A percentile compares a stretch with the other conserved stretches of the same genome.
phyloP scores from a whole-genome alignment of 1,140 invertebrate genomes.

The Temnothorax longispinosus region DNA sequence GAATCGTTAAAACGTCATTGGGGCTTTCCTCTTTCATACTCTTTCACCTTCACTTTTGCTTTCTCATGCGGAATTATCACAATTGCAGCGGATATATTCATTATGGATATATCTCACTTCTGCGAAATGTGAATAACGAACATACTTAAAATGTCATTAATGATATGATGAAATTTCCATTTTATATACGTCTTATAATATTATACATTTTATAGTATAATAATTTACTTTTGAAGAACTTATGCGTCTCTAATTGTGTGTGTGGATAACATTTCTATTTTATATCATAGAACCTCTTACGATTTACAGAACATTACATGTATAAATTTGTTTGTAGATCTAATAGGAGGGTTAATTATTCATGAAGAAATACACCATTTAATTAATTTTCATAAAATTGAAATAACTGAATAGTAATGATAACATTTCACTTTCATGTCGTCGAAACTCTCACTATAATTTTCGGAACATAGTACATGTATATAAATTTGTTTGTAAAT shows the following conservation, averaged over 20 bases:
- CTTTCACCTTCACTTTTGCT: not conserved
- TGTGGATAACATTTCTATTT: not conserved
- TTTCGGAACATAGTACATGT: no score
- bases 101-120: not conserved
- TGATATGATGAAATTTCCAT: slow-evolving; percentile 51
- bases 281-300: not conserved
- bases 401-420: not conserved
- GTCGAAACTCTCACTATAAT: not conserved
- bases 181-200: slow-evolving; percentile 17
- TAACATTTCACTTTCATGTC: not conserved
- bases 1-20: not conserved
- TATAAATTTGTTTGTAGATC: no score
- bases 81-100: not conserved
- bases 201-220: not conserved
- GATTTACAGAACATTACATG: no score
- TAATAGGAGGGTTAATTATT: not conserved
- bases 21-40: not conserved
- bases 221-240: not conserved
- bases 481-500: not conserved
- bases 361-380: not conserved
- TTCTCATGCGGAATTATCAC: not conserved
- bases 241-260: not conserved
- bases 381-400: not conserved
- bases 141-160: slow-evolving; percentile 68
- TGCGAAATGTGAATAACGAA: not conserved